Percentiles rank a stretch among this genome's conserved stretches.
phyloP scores from a whole-genome alignment of 2,888 invertebrate genomes.

The Pyrochroa serraticornis region DNA sequence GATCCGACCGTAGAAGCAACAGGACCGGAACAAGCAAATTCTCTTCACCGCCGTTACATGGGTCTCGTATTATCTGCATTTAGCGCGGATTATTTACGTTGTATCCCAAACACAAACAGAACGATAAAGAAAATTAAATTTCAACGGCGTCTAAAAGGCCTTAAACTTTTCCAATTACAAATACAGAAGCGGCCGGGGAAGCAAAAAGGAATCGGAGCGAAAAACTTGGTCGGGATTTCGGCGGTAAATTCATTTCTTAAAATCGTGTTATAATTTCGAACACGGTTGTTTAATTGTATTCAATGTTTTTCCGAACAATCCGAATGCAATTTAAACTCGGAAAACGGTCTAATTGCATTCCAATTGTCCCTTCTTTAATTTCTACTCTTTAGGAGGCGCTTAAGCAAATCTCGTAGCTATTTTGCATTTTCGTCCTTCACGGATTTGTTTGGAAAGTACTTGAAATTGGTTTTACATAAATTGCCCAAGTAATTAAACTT shows the following conservation, averaged over 20 bases:
- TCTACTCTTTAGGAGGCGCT: constrained; percentile 16
- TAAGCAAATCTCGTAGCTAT: constrained; percentile 19
- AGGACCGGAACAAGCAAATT: no score
- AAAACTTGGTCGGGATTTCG: constrained; percentile 30
- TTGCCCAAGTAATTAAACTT: constrained; percentile 19
- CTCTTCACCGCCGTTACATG: neutral
- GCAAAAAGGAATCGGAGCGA: constrained; percentile 16
- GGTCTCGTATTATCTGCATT: constrained; percentile 5
- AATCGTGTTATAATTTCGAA: constrained; percentile 34
- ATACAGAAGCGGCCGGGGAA: constrained; percentile 33
- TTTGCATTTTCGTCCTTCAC: constrained; percentile 20
- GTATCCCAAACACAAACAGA: constrained; percentile 20
- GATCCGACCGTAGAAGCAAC: no score
- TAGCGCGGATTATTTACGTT: constrained; percentile 20
- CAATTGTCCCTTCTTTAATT: constrained; percentile 22
- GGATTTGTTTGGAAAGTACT: constrained; percentile 3
- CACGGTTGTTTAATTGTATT: constrained; percentile 28
- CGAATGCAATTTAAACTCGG: constrained; percentile 35
- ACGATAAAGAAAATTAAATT: constrained; percentile 32
- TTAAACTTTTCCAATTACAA: constrained; percentile 39
- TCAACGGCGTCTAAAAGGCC: constrained; percentile 23
- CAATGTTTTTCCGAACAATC: constrained; percentile 33
- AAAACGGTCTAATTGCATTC: constrained; percentile 29
- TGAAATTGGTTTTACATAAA: constrained; percentile 21
- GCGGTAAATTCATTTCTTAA: constrained; percentile 18